Evolutionary conservation across 1,140 invertebrate species (phyloP), one percentile per base, ranked within the genome.

Genomic region (Semibalanus balanoides): DNA sequence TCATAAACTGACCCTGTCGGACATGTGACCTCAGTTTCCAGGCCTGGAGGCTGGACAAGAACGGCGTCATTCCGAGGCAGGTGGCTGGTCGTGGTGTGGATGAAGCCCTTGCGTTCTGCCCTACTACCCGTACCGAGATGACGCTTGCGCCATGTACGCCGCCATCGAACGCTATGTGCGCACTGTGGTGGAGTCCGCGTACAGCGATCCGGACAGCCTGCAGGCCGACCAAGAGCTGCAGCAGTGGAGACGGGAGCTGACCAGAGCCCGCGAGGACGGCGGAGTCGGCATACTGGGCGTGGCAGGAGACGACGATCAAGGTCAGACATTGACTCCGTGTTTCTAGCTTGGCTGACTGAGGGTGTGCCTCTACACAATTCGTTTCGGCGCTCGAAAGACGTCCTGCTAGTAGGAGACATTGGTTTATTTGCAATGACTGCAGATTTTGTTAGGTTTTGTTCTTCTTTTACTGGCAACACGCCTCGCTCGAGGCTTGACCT

Each of bases 71-170:
- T 69, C 80, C 81, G 30, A 80, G 81, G 40, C 82, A 84, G 75
- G 78, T 84, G 27, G 77, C 81, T 72, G 73, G 78, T 14, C 76
- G 83, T 78, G 82, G 80, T 29, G 82, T 83, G 27, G 70, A 77
- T 76, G 84, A 82, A n/a, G n/a, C 82, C 82, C 76, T 25, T 79
- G 82, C 30, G 78, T 83, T 51, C 78, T 87, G 25, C 85, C 85
- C 0, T 81, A 84, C 71, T 87, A 87, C 80, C 84, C 85, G 74
- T 87, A 86, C 82, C 79, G 86, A 76, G 85, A 86, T 79, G 86
- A 87, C 80, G 84, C 83, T 9, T 31, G 86, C n/a, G 75, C 82
- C 0, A 76, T 87, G 14, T 85, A 84, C 73, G 64, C 82, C 14
- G 82, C 82, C 28, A 85, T 86, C 35, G 80, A 83, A 69, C 83